A percentile compares a stretch with the other conserved stretches of the same genome.
Evolutionary conservation across 2,113 vertebrate species (phyloP).

Genomic region (Hylia prasina): DNA sequence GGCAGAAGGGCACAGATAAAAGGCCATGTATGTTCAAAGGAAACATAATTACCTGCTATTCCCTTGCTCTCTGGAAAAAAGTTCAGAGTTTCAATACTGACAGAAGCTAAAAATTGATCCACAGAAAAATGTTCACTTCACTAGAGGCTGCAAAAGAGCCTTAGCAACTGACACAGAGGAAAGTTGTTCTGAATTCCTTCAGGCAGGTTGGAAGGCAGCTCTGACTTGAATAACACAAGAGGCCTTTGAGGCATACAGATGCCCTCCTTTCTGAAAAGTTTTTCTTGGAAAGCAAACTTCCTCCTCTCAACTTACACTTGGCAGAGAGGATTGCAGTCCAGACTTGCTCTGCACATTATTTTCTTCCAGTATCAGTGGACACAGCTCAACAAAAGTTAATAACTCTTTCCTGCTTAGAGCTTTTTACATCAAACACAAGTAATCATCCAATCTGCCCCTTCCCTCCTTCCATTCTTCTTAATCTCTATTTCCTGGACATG

Average conservation of each 20-base stretch:
- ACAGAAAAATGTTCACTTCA: constrained; percentile 62
- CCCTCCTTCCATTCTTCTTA: not conserved
- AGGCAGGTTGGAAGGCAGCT: constrained; percentile 66
- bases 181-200: constrained; percentile 69
- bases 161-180: constrained; percentile 57
- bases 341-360: not conserved
- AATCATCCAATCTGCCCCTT: not conserved
- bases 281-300: constrained; percentile 64
- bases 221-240: constrained; percentile 62
- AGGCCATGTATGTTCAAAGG: constrained; percentile 45
- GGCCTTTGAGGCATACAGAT: constrained; percentile 66
- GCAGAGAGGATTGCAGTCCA: not conserved
- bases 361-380: constrained; percentile 11
- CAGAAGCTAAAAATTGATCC: constrained; percentile 66
- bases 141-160: constrained; percentile 54
- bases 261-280: constrained; percentile 64
- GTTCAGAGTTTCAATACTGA: constrained; percentile 58
- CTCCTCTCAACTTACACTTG: constrained; percentile 20
- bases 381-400: constrained; percentile 13
- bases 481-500: not conserved
- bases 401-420: not conserved
- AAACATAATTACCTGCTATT: constrained; percentile 62
- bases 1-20: constrained; percentile 56
- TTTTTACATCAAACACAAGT: not conserved
- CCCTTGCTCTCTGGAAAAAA: constrained; percentile 46